A percentile compares a stretch with the other conserved stretches of the same genome.
phyloP scores from a whole-genome alignment of 2,797 vertebrate species.

The Sebastes hubbsi region DNA sequence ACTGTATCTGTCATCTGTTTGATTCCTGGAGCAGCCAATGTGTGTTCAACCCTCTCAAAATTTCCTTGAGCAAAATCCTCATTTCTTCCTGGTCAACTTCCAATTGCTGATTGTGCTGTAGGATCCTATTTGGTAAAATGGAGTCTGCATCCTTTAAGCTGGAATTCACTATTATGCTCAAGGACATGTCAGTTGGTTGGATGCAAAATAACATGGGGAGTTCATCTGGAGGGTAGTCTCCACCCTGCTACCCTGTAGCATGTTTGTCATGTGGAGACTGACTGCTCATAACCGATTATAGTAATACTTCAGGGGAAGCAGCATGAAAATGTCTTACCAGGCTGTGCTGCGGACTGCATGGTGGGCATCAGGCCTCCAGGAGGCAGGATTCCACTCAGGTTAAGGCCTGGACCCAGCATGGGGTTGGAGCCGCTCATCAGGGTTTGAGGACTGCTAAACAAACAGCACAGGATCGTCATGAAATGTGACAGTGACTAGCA shows the following conservation, averaged over 20 bases:
- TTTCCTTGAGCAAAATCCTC: neutral
- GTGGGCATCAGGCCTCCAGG: conserved; percentile 92
- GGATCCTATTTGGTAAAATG: neutral
- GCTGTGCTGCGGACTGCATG: conserved; percentile 91
- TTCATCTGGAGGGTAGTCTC: neutral
- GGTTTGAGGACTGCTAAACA: conserved; percentile 91
- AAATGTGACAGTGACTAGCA: neutral
- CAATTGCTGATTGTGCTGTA: neutral
- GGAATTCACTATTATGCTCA: neutral
- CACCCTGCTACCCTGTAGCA: neutral
- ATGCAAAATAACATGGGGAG: neutral
- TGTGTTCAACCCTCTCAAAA: neutral
- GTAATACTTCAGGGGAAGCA: neutral
- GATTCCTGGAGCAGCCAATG: neutral
- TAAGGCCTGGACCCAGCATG: conserved; percentile 92
- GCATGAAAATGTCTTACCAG: conserved; percentile 79
- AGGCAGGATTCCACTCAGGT: conserved; percentile 93
- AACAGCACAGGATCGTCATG: conserved; percentile 16
- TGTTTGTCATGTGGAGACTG: neutral
- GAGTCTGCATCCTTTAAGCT: neutral
- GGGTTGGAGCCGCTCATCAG: conserved; percentile 94
- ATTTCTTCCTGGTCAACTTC: neutral
- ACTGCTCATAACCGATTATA: neutral
- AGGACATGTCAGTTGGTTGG: neutral
- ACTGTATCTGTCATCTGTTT: neutral